These are phyloP conservation scores for Lamellibrachia luymesi DNA, from an alignment of 1,140 invertebrate genomes.

Conservation along the genomic window DNA sequence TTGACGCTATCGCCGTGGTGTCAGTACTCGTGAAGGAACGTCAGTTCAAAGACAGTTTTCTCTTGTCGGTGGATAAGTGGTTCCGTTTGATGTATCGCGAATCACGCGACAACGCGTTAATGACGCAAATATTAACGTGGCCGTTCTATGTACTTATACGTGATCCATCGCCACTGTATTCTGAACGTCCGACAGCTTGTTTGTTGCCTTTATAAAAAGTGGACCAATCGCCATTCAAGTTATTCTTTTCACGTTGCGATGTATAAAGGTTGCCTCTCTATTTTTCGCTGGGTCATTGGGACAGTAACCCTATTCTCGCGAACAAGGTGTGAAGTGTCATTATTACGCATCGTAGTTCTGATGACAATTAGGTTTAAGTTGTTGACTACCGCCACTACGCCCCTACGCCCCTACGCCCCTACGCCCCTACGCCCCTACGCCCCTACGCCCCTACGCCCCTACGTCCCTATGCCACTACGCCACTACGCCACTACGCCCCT, in stretches of 20 bases:
- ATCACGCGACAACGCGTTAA: neutral
- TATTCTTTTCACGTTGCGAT: neutral
- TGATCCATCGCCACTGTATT: neutral
- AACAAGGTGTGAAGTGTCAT: neutral
- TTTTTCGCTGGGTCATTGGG: neutral
- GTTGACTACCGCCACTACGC: too few relatives aligned
- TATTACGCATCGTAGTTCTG: neutral
- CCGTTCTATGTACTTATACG: neutral
- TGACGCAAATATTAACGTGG: neutral
- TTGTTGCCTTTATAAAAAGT: neutral
- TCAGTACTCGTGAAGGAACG: neutral
- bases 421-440: too few relatives aligned
- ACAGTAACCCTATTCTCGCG: neutral
- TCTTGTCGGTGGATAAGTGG: neutral
- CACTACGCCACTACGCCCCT: too few relatives aligned
- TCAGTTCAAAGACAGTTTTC: neutral
- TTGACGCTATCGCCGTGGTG: neutral
- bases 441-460: too few relatives aligned
- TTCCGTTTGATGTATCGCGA: neutral
- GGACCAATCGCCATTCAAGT: neutral
- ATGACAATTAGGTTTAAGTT: too few relatives aligned
- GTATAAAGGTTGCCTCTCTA: neutral
- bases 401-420: too few relatives aligned
- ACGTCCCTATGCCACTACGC: too few relatives aligned
- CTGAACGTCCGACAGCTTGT: neutral